phyloP scores from a whole-genome alignment of 1,140 invertebrate species.

The Manduca sexta region DNA sequence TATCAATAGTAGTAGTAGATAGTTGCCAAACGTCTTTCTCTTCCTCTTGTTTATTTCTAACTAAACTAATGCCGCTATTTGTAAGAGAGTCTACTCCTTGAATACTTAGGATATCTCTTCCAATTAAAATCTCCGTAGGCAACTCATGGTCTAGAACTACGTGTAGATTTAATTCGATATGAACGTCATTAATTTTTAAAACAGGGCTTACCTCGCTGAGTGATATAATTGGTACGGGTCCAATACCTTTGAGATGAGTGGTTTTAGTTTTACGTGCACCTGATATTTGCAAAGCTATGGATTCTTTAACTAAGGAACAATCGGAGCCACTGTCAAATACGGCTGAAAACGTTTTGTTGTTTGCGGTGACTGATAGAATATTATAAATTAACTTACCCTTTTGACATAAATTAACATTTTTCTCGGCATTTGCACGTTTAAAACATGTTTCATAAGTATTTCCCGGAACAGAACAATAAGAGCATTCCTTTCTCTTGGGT shows the following conservation, averaged over 20 bases:
- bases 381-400: not conserved
- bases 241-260: not conserved
- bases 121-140: not conserved
- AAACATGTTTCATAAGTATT: constrained; percentile 12
- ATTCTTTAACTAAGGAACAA: constrained; percentile 1
- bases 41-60: too few relatives aligned
- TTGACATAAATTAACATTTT: constrained; percentile 8
- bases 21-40: too few relatives aligned
- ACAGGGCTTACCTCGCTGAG: not conserved
- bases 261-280: not conserved
- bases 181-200: not conserved
- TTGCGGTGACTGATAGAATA: not conserved
- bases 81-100: not conserved
- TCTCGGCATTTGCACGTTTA: constrained; percentile 1
- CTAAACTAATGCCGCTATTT: too few relatives aligned
- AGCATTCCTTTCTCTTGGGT: constrained; percentile 4
- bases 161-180: not conserved
- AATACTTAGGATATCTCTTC: not conserved
- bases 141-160: not conserved
- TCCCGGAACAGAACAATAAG: constrained; percentile 2
- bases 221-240: constrained; percentile 2
- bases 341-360: not conserved
- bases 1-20: too few relatives aligned
- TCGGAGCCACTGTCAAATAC: constrained; percentile 2
- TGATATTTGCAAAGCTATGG: not conserved